Evolutionary conservation across 1,140 invertebrate species (phyloP), one percentile per base, ranked within the genome.

Genomic region (Ganaspis sp.): DNA sequence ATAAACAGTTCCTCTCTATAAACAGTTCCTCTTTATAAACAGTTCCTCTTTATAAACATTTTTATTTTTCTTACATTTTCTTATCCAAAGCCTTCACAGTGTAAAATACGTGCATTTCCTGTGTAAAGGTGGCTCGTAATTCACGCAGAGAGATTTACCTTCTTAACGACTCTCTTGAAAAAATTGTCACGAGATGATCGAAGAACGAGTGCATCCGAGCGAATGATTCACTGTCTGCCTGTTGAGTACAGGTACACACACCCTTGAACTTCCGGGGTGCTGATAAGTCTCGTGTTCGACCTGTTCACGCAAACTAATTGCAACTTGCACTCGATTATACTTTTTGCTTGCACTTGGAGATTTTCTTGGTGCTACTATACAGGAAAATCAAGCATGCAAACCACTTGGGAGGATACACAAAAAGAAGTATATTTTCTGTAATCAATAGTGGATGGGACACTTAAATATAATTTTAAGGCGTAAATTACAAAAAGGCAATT

Each of bases 171-270:
- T 58, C 11, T 26, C 15, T 58, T 11, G 21, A 11, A 26, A 58
- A 58, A 58, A 58, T 26, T 58, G 54, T 58, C 54, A 29, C 54
- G 54, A 29, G 54, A 58, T 58, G 6, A 26, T 58, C 21, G 21
- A 26, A 58, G 54, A 58, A 58, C 21, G 21, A 58, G 54, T 26
- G 54, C 21, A 58, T 12, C 54, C 54, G 26, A 21, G 54, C 54
- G 54, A 58, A 12, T 58, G 54, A 58, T 58, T 58, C 23, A 58
- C 54, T 58, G 54, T 21, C 23, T 5, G 12, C 23, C 21, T 26
- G 11, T 26, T 15, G 21, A 58, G 9, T 58, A 9, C 54, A 11
- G 21, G 4, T 58, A 26, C 1, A 11, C 23, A 29, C 54, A 21
- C 8, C 54, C 54, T 26, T 58, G 21, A 26, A 58, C 21, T 58